Base-by-base conservation (phyloP, 2,113 vertebrate genomes). In the Anthoscopus minutus region DNA sequence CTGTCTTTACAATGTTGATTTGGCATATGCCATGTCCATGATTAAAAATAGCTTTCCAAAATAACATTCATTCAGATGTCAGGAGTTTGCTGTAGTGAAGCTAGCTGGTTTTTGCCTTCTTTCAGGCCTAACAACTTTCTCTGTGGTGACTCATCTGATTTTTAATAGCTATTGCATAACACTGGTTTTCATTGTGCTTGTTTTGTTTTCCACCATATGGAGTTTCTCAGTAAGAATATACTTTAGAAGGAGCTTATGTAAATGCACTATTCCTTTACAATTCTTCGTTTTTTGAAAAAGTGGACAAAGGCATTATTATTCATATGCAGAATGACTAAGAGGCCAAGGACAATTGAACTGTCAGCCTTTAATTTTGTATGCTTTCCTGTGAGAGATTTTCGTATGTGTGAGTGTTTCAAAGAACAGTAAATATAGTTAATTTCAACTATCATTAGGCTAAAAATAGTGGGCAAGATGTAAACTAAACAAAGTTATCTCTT, bases 81-180 rank as follows among this genome's bases (percentile, higher is more conserved):
- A 28, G 37, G 58, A 78, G 50, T 80, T 64, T 93, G 79, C 50
- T 72, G 4, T 17, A 76, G 45, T 30, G n/a, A 92, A 40, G 31
- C 20, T 88, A 65, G 20, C 17, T 89, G 66, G 23, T 7, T 93
- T 96, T 96, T n/a, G 81, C 28, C 84, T 94, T 71, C 86, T 61
- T 82, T 96, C 61, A 94, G 64, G 56, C 33, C 60, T 92, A 81
- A 78, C 60, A 86, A 78, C 42, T 83, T 81, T 76, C 62, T 86
- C 70, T 71, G 25, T 72, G n/a, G 78, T 97, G 91, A 95, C 69
- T 96, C 91, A 96, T 89, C 87, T 91, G 92, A 84, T 93, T 96
- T 95, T 95, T 95, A 96, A 94, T 93, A 93, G 88, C 57, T 74
- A 27, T 95, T 93, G 88, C 85, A 83, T 96, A 95, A 96, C 88